Base-by-base conservation (phyloP, 2,888 invertebrate species). In the Drosophila meridionalis region DNA sequence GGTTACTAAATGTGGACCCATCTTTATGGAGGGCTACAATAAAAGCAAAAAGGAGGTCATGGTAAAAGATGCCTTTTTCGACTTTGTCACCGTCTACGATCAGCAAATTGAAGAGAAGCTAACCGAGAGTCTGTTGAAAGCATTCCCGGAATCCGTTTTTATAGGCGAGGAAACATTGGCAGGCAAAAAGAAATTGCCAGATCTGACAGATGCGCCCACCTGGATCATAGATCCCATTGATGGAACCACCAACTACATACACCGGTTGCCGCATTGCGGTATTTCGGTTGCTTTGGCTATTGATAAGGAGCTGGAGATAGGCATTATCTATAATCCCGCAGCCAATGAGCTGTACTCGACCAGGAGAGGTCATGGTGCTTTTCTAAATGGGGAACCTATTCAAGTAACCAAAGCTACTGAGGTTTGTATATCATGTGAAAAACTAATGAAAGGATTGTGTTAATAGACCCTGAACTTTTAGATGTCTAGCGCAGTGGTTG, bases 201-300 rank as follows among this genome's bases (percentile, higher is more conserved):
- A 81, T 34, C 93, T 96, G 74, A 97, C 96, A 0, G 94, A 96
- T 89, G 95, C 94, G 26, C 97, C 97, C 4, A 98, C 97, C 0
- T 97, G 97, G 96, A 95, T 97, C 60, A 96, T 97, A 70, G 96
- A 98, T 93, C 97, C 97, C 8, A 96, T 98, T 53, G 97, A 98
- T 93, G 97, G 97, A n/a, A 98, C 97, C 2, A 95, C 95, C 62
- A 98, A 98, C 93, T 97, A 97, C 91, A 95, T 97, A 30, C 94
- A 95, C 82, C 94, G 94, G 14, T 94, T 96, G 89, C 96, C 96
- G 5, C 94, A 95, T 67, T 94, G 94, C 53, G 95, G 95, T 80
- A 95, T 97, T 70, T 96, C 96, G 0, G 94, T 97, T 47, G 97
- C 94, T 34, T 89, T 95, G 32, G 89, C 93, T 0, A 91, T 95